Evolutionary conservation across 2,113 vertebrate species (phyloP), one percentile per base, ranked within the genome.

Genomic region (Anthoscopus minutus): DNA sequence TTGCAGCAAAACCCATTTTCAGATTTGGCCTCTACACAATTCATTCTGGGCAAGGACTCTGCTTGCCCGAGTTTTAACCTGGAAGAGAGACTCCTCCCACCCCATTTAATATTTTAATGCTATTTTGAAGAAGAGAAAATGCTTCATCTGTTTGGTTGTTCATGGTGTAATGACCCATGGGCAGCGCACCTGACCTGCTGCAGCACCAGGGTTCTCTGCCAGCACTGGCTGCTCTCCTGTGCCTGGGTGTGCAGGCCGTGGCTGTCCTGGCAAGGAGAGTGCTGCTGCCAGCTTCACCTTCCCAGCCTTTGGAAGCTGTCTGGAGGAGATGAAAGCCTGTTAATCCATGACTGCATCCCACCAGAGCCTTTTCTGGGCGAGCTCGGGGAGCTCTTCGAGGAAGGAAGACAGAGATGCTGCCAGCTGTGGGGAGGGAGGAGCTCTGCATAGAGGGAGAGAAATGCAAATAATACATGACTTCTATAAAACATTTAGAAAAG

Each of bases 1-100:
- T 70, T 89, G 65, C 60, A 53, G 70, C 82, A 78, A 95, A 89
- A 86, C 53, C 67, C 65, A 58, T 94, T 87, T 96, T 91, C 72
- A 72, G 62, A 88, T 64, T 81, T 87, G 86, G 81, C 78, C 35
- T 76, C 70, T 64, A n/a, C 62, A 70, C 74, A 71, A 64, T 92
- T 94, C 30, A 15, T 60, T 92, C 72, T 56, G 37, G 50, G 80
- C 69, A 69, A 84, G 69, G 64, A 82, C 40, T 91, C 61, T 53
- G 30, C 57, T 69, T 70, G 50, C 31, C 9, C 42, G 65, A 66
- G 18, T 65, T 76, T 65, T 84, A 73, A 67, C 61, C 31, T 28
- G 53, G 44, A 72, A 64, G 37, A 66, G 23, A 72, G 31, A 40
- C 33, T 38, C 7, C 4, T 2, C 15, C 13, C 21, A 9, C 30